Evolutionary conservation across 2,888 invertebrate species (phyloP).

Genomic region (Drosophila kuntzei): DNA sequence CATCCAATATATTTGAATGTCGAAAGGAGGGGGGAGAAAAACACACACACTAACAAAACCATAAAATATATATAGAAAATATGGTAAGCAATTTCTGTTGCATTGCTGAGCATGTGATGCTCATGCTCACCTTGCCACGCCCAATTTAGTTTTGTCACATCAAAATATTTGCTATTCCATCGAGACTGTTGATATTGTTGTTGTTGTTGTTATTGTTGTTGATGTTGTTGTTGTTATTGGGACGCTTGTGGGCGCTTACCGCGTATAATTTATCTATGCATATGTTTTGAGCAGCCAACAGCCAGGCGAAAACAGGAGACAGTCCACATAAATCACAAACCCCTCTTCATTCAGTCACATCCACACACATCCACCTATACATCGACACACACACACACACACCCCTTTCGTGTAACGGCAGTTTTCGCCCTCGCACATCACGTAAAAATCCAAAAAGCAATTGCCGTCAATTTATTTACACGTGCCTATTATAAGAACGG

Average conservation of each 20-base stretch:
- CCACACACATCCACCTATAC: conserved; percentile 26
- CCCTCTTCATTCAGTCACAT: conserved; percentile 38
- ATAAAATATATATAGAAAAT: conserved; percentile 18
- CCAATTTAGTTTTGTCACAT: conserved; percentile 78
- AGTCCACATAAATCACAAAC: conserved; percentile 57
- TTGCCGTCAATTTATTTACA: conserved; percentile 66
- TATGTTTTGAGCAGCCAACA: conserved; percentile 77
- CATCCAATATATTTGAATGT: conserved; percentile 69
- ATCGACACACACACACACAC: conserved; percentile 28
- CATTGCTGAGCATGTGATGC: conserved; percentile 35
- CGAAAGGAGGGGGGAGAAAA: conserved; percentile 6
- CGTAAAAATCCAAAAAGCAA: conserved; percentile 59
- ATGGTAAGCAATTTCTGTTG: conserved; percentile 38
- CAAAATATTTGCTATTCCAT: conserved; percentile 61
- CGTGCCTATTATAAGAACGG: conserved; percentile 54
- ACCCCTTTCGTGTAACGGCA: conserved; percentile 71
- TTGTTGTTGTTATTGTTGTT: conserved; percentile 20
- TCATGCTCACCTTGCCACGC: conserved; percentile 64
- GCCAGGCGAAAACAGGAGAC: conserved; percentile 38
- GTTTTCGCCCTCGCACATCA: conserved; percentile 44
- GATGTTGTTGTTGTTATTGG: conserved; percentile 42
- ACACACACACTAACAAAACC: conserved; percentile 3
- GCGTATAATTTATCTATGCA: conserved; percentile 80
- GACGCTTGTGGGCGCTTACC: conserved; percentile 73
- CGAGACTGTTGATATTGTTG: conserved; percentile 31